Evolutionary conservation across 2,797 vertebrate genomes (phyloP).

Genomic region (Acomys russatus): DNA sequence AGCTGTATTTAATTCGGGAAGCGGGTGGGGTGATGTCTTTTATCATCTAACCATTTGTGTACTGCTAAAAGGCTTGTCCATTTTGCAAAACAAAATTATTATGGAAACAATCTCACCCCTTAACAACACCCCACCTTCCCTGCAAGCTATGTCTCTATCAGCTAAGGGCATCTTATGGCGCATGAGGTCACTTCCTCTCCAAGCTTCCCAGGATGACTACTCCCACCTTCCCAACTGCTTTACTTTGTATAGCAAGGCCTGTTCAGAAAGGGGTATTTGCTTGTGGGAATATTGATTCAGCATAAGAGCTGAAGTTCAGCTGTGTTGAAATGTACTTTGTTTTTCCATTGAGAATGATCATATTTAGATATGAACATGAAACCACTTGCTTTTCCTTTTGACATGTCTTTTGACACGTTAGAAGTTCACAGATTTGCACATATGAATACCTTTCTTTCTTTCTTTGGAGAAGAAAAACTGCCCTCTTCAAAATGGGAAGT

Average conservation of each 20-base stretch:
- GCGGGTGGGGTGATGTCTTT: background rate
- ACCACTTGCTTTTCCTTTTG: conserved; percentile 33
- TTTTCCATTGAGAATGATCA: conserved; percentile 40
- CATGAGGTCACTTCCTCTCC: conserved; percentile 30
- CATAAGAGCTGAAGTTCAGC: conserved; percentile 73
- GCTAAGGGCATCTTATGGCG: conserved; percentile 35
- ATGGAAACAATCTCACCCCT: background rate
- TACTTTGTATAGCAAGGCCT: conserved; percentile 55
- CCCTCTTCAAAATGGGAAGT: conserved; percentile 20
- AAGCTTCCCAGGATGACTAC: conserved; percentile 69
- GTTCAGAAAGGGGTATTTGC: conserved; percentile 56
- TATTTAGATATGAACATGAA: conserved; percentile 56
- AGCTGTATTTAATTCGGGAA: conserved; percentile 60
- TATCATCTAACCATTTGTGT: conserved; percentile 47
- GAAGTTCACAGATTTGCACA: conserved; percentile 44
- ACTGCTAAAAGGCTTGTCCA: background rate
- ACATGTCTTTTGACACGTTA: conserved; percentile 17
- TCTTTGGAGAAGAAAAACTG: conserved; percentile 52
- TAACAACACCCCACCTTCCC: background rate
- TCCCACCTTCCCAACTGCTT: background rate
- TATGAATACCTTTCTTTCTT: conserved; percentile 49
- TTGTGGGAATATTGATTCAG: conserved; percentile 64
- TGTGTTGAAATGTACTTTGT: conserved; percentile 50
- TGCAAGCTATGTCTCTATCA: background rate
- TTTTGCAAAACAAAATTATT: background rate